Conservation (phyloP, 1,140 invertebrate genomes). For the Nephila pilipes region DNA sequence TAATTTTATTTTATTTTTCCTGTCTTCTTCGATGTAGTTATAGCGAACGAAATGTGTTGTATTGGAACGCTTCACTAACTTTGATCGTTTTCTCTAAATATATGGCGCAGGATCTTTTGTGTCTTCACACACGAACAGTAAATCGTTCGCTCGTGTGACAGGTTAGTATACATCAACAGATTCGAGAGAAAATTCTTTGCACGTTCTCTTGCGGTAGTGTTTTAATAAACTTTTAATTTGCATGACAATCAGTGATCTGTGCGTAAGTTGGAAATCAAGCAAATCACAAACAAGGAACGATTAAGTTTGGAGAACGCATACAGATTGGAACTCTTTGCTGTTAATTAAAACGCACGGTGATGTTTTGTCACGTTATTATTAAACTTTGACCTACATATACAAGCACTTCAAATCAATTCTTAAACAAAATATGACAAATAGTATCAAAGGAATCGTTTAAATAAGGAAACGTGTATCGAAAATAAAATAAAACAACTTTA, state of each 20-base stretch:
- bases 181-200: neutral
- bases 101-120: neutral
- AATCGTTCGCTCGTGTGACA: neutral
- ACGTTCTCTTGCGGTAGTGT: neutral
- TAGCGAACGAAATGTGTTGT: neutral
- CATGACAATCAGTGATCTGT: neutral
- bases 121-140: neutral
- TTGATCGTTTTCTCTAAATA: conserved; percentile 37
- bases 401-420: too few relatives aligned
- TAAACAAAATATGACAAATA: too few relatives aligned
- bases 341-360: too few relatives aligned
- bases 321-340: too few relatives aligned
- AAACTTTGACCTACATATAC: too few relatives aligned
- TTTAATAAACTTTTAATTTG: neutral
- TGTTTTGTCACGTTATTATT: too few relatives aligned
- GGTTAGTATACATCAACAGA: neutral
- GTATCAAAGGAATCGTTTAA: too few relatives aligned
- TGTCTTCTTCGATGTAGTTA: neutral
- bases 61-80: neutral
- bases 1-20: neutral
- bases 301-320: neutral
- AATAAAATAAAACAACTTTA: too few relatives aligned
- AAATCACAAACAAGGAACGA: neutral
- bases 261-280: neutral
- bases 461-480: too few relatives aligned